These are phyloP conservation scores for Chamaedrilus cognettii DNA, from an alignment of 2,888 invertebrate genomes.

Conservation along the genomic window DNA sequence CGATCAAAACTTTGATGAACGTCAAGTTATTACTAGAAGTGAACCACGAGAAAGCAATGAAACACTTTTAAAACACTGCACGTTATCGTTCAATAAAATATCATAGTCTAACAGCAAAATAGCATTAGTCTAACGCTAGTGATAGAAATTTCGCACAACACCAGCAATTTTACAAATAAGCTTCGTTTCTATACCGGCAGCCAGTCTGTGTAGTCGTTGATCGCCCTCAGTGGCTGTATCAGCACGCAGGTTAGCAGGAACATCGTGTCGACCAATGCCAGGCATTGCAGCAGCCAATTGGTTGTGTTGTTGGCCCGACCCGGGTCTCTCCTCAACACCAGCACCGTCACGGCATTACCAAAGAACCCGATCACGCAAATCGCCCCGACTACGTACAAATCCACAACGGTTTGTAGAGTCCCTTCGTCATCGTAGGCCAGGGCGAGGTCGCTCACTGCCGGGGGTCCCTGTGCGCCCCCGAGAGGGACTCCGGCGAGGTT, in stretches of 20 bases:
- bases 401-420: background rate
- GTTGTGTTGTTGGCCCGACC: background rate
- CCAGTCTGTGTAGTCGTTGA: slow-evolving; percentile 1
- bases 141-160: no score
- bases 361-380: slow-evolving; percentile 6
- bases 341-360: background rate
- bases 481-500: no score
- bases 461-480: no score
- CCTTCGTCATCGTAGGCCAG: background rate
- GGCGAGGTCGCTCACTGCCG: background rate
- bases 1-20: no score
- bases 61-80: no score
- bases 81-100: no score
- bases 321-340: slow-evolving; percentile 4
- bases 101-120: no score
- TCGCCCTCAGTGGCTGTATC: slow-evolving; percentile 3
- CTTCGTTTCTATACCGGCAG: no score
- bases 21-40: no score
- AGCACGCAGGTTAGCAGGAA: slow-evolving; percentile 2
- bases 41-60: no score
- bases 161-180: no score
- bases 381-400: background rate
- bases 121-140: no score
- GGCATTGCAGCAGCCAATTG: background rate
- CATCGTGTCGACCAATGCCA: slow-evolving; percentile 2